phyloP scores from a whole-genome alignment of 1,140 invertebrate genomes.

The Zaprionus davidi region DNA sequence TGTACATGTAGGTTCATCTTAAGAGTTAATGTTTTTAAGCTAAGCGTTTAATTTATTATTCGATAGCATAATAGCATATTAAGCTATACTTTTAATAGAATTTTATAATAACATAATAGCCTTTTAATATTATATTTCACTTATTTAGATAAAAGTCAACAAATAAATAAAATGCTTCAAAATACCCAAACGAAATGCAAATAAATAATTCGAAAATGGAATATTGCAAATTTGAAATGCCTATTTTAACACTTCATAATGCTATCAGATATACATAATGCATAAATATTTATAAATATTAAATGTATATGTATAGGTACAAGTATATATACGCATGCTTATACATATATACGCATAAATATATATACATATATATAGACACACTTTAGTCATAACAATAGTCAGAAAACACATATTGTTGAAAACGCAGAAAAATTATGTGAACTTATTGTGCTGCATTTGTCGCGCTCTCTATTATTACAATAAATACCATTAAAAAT shows the following conservation, averaged over 20 bases:
- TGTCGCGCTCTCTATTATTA: conserved; percentile 65
- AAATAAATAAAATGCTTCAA: conserved; percentile 37
- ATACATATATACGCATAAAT: conserved; percentile 39
- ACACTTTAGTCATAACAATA: conserved; percentile 78
- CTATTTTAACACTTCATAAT: conserved; percentile 79
- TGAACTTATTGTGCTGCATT: conserved; percentile 65
- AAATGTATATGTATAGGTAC: conserved; percentile 33
- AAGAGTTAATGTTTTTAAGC: conserved; percentile 44
- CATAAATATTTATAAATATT: conserved; percentile 27
- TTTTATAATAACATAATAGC: conserved; percentile 49
- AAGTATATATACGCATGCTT: conserved; percentile 27
- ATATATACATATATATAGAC: conserved; percentile 47
- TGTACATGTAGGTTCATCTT: conserved; percentile 8
- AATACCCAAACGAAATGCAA: conserved; percentile 26
- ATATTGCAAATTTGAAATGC: conserved; percentile 56
- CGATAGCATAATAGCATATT: conserved; percentile 62
- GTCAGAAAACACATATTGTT: conserved; percentile 61
- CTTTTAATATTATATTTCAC: conserved; percentile 65
- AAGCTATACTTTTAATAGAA: conserved; percentile 49
- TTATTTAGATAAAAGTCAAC: conserved; percentile 65
- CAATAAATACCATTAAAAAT: conserved; percentile 73
- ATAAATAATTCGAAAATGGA: conserved; percentile 39
- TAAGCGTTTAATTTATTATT: conserved; percentile 78
- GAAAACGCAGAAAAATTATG: conserved; percentile 47
- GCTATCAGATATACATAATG: conserved; percentile 64